These are phyloP conservation scores for Tapirus terrestris DNA, from an alignment of 2,113 vertebrate species.

Conservation along the genomic window DNA sequence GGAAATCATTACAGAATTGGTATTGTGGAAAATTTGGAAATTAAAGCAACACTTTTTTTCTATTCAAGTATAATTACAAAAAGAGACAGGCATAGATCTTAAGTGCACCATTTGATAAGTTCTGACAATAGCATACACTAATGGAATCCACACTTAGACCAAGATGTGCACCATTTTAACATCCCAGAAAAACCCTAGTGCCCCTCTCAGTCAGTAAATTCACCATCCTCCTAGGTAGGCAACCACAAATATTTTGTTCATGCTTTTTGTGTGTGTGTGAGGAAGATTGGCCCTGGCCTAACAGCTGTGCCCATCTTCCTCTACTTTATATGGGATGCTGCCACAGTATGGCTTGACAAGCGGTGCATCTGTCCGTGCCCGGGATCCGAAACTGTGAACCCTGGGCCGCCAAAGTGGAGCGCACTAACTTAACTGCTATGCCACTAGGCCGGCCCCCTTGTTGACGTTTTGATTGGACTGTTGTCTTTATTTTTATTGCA, in stretches of 20 bases:
- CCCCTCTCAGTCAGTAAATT: background rate
- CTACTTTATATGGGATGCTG: too few species aligned
- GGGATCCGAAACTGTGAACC: too few species aligned
- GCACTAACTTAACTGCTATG: too few species aligned
- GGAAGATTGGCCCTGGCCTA: too few species aligned
- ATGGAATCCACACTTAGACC: background rate
- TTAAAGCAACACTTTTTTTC: background rate
- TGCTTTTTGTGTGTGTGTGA: too few species aligned
- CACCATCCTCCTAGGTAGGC: background rate
- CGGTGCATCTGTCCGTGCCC: too few species aligned
- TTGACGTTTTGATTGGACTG: background rate
- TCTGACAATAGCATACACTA: background rate
- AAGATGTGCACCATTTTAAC: background rate
- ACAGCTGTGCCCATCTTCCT: too few species aligned
- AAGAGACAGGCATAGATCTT: background rate
- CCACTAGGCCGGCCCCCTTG: too few species aligned
- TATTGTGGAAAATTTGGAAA: background rate
- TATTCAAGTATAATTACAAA: background rate
- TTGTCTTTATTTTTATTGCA: background rate
- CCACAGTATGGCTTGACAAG: too few species aligned
- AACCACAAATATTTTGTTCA: background rate
- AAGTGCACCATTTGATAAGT: background rate
- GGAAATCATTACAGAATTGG: slow-evolving; percentile 4
- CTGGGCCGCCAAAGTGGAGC: too few species aligned
- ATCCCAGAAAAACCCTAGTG: background rate